phyloP scores from a whole-genome alignment of 2,797 vertebrate genomes.

The Graptemys geographica region DNA sequence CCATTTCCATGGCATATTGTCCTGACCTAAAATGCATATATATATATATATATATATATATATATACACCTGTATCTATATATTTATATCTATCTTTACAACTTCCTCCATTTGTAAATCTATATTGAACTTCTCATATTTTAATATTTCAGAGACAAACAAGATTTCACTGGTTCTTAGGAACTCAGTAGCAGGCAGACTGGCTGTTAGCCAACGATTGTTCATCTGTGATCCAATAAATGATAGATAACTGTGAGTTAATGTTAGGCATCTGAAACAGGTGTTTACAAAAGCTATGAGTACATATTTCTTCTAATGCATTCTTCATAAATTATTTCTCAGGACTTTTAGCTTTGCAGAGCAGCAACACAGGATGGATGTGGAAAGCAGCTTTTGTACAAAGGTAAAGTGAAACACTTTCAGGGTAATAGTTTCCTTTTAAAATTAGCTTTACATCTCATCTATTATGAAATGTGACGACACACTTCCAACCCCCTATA shows the following conservation, averaged over 20 bases:
- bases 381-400: neutral
- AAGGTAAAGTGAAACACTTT: constrained; percentile 28
- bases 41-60: accelerated
- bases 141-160: constrained; percentile 16
- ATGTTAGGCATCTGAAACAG: neutral
- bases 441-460: constrained; percentile 45
- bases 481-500: neutral
- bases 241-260: neutral
- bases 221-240: constrained; percentile 23
- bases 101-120: neutral
- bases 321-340: constrained; percentile 5
- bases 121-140: neutral
- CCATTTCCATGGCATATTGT: neutral
- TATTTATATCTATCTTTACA: accelerated
- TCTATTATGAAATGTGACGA: neutral
- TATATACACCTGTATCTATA: neutral
- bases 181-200: neutral
- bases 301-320: neutral
- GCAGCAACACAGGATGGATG: neutral
- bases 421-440: constrained; percentile 1
- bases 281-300: constrained; percentile 26
- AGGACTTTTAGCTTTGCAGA: neutral
- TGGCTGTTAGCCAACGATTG: constrained; percentile 5
- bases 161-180: neutral
- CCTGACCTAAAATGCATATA: neutral